These are phyloP conservation scores for Hydractinia echinata DNA, from an alignment of 30 jellyfish, hydroid and myxozoan genomes.

Conservation along the genomic window DNA sequence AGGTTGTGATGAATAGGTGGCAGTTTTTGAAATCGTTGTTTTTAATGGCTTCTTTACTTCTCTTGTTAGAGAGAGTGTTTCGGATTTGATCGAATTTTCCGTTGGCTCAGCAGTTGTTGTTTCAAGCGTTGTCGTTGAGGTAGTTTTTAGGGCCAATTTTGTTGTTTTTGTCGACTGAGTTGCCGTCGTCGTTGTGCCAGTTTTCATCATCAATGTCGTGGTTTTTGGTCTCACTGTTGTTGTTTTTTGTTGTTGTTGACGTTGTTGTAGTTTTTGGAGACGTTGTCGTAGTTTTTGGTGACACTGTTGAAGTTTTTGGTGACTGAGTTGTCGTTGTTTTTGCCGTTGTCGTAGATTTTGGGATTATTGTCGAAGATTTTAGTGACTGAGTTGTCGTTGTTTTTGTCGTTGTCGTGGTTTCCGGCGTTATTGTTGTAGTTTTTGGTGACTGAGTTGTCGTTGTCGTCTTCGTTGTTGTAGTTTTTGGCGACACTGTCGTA, in stretches of 20 bases:
- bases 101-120: background rate
- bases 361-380: background rate
- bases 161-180: background rate
- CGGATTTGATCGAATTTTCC: background rate
- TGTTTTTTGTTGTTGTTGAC: background rate
- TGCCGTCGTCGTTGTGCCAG: background rate
- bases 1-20: background rate
- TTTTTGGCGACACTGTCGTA: background rate
- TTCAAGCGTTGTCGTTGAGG: background rate
- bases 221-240: background rate
- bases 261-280: background rate
- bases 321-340: background rate
- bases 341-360: background rate
- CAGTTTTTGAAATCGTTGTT: background rate
- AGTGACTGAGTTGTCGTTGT: background rate
- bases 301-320: background rate
- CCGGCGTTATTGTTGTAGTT: background rate
- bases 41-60: background rate
- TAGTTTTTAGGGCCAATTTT: background rate
- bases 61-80: background rate
- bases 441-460: background rate
- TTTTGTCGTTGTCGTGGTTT: background rate
- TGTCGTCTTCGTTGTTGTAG: conserved; percentile 1
- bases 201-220: background rate
- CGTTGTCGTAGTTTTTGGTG: background rate